Evolutionary conservation across 2,888 invertebrate genomes (phyloP).

Genomic region (Agelastica alni): DNA sequence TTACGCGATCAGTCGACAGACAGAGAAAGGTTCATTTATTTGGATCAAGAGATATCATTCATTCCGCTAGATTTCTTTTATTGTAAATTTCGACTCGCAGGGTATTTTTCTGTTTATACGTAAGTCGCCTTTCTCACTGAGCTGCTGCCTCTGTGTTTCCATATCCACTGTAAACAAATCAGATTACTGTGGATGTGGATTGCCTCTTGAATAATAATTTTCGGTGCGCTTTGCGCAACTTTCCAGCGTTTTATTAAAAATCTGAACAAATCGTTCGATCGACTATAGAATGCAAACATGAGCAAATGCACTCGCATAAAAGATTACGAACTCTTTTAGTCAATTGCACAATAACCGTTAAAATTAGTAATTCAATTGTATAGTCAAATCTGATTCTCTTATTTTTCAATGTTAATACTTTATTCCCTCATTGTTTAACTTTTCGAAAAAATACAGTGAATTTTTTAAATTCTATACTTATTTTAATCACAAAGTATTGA

Average conservation of each 20-base stretch:
- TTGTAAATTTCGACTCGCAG: conserved; percentile 9
- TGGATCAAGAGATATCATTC: conserved; percentile 34
- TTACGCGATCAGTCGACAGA: conserved; percentile 9
- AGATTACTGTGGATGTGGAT: neutral
- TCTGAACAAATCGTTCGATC: too few relatives aligned
- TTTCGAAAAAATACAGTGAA: too few relatives aligned
- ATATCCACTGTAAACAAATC: neutral
- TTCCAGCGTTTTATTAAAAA: neutral
- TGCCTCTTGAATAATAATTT: neutral
- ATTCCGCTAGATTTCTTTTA: conserved; percentile 9
- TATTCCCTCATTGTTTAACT: too few relatives aligned
- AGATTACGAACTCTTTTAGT: too few relatives aligned
- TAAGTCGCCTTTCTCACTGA: neutral
- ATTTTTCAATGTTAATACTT: too few relatives aligned
- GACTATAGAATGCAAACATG: too few relatives aligned
- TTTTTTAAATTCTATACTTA: too few relatives aligned
- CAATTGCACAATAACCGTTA: too few relatives aligned
- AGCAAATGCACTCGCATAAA: too few relatives aligned
- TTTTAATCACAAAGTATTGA: too few relatives aligned
- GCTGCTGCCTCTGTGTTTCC: neutral
- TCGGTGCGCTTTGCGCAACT: neutral
- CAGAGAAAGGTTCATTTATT: conserved; percentile 35
- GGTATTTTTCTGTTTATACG: neutral
- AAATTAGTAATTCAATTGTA: too few relatives aligned
- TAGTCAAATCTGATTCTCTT: too few relatives aligned